Percentiles rank a stretch among this genome's conserved stretches.
These are phyloP conservation scores for Formicarius rufipectus DNA, from an alignment of 2,113 vertebrate genomes.

Conservation along the genomic window DNA sequence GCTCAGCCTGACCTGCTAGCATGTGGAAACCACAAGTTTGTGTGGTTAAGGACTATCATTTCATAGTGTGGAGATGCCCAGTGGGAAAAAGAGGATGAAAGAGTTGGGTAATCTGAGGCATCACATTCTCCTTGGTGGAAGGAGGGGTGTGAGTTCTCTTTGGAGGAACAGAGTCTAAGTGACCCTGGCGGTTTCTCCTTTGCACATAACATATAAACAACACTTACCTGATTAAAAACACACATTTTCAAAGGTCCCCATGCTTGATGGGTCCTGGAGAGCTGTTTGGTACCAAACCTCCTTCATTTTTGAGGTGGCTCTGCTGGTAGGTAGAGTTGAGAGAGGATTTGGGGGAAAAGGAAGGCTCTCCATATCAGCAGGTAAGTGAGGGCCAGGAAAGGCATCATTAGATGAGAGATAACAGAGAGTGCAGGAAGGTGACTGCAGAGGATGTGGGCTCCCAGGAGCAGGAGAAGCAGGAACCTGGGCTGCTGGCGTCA, in stretches of 20 bases:
- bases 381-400: background rate
- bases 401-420: background rate
- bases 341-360: background rate
- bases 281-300: background rate
- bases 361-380: background rate
- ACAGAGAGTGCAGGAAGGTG: background rate
- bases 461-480: background rate
- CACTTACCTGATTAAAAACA: background rate
- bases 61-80: background rate
- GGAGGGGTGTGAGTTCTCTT: background rate
- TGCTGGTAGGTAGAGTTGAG: background rate
- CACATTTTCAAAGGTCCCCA: background rate
- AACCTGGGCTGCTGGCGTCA: background rate
- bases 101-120: rapidly evolving
- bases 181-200: background rate
- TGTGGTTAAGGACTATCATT: background rate
- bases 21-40: background rate
- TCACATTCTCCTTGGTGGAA: background rate
- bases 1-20: background rate
- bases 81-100: background rate
- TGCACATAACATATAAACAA: background rate
- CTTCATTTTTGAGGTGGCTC: background rate
- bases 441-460: background rate
- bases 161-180: background rate
- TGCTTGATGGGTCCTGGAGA: background rate